Base-by-base conservation (phyloP, 1,140 invertebrate species). In the Phthorimaea operculella region DNA sequence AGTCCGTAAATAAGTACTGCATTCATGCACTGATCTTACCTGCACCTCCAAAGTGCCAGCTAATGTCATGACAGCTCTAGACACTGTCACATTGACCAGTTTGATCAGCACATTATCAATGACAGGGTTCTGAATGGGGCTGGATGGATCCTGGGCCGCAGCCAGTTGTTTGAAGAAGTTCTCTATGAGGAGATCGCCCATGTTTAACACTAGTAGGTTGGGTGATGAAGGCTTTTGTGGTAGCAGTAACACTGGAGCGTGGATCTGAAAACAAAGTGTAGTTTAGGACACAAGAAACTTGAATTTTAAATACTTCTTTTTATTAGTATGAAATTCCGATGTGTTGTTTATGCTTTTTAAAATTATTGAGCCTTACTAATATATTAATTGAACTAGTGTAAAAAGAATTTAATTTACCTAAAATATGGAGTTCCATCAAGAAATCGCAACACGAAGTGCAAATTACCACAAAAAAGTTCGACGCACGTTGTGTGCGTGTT, bases 151-250 rank as follows among this genome's bases (percentile, higher is more conserved):
- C 9, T 74, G 67, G 33, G 63, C 67, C 0, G 70, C 54, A 48
- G 72, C 79, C 71, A 80, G 81, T 57, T 90, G 89, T 70, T 93
- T 93, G 82, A 95, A 94, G 79, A 93, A 92, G 68, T 95, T 96
- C 70, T 93, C 91, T 16, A 95, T 88, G 4, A 87, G 88, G 9
- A 96, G 76, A 68, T 92, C 89, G 91, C 91, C 92, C 74, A 93
- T 89, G 75, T 93, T 92, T 14, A 94, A 79, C 45, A 95, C 88
- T 44, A 96, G 77, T n/a, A 94, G 86, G 77, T 92, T 94, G 0
- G 92, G 91, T 6, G 92, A 93, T 52, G 92, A 90, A 15, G 92
- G 91, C 68, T 93, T 92, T 70, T 94, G 93, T 0, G 94, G 94
- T 36, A 96, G 76, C 18, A 95, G 76, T 15, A 96, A 78, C 0